Evolutionary conservation across 2,113 vertebrate genomes (phyloP), one percentile per base, ranked within the genome.

Genomic region (Stegostoma tigrinum): DNA sequence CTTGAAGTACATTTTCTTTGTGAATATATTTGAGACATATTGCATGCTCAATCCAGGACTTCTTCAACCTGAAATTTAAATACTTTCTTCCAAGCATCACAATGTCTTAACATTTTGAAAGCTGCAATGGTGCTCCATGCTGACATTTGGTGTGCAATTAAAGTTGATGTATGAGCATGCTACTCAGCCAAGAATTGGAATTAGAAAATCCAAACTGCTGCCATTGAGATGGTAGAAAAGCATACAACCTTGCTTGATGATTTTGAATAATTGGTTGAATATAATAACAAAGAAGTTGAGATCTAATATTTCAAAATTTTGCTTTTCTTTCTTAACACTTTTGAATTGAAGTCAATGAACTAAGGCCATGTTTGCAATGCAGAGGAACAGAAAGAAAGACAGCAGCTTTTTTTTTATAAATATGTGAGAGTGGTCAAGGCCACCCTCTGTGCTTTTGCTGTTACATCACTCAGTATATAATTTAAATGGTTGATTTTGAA

Each of bases 151-250:
- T 66, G 34, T 15, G 64, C 27, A 19, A 91, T 91, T 66, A 66
- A 91, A 91, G 64, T 91, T 91, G 89, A 91, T 91, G 55, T 55
- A 19, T 91, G 55, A 91, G 89, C 89, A 91, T 66, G 89, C 89
- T 61, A 91, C 89, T 91, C 89, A 61, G 34, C 55, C 52, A 34
- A 90, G 52, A 61, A 61, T 90, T 90, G 52, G 52, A 90, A 90
- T 61, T 61, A 61, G 61, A 34, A 90, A 24, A 15, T 55, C 55
- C 34, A 38, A 91, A 5, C 55, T 19, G 19, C 89, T 64, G 55
- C 15, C 17, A 91, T 21, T 64, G 61, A 66, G 89, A 91, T n/a
- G 34, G 61, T 66, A 91, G 55, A 91, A 91, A n/a, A 66, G 7
- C 89, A 91, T 38, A 34, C 61, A 91, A 83, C 78, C 78, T 83